Base-by-base conservation (phyloP, 1,140 invertebrate species). In the Ptiloglossa arizonensis region DNA sequence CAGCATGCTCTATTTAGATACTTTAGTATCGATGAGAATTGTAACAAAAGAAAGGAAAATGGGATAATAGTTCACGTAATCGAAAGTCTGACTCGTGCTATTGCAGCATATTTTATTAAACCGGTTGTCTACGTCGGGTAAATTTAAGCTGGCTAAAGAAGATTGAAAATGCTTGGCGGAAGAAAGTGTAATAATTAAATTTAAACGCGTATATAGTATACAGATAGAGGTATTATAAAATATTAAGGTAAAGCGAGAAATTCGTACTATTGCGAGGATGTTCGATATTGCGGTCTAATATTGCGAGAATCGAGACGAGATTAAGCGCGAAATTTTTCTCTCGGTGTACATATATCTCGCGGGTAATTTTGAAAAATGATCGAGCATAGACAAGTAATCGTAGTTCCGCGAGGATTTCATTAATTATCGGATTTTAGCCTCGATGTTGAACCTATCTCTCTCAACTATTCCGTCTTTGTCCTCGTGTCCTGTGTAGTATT, bases 401-500 rank as follows among this genome's bases (percentile, higher is more conserved):
- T n/a, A 41, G 19, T 19, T 57, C n/a, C 9, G 13, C 11, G 22
- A 29, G 24, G 13, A n/a, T 22, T 17, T 67, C 29, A 24, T 8
- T 11, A n/a, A 73, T 22, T 15, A 64, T 29, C 32, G n/a, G 41
- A 60, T 3, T 41, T 56, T 38, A 22, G 5, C 60, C 15, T n/a
- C 0, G 29, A 50, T 13, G 29, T 27, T 44, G 1, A 9, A 44
- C 22, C 9, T 11, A 1, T 41, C 17, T 8, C 24, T 57, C 4
- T 48, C 17, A 67, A 63, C 17, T 29, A 52, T 73, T 64, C 24
- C 24, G 32, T 73, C 46, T 48, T 72, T 38, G 15, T 50, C 29
- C 22, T 62, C 29, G 57, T 5, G 19, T 52, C 15, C 54, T 48
- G 13, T 11, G 9, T 52, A 19, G 4, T 41, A 41, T 8, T 24